Conservation (phyloP, 1,140 invertebrate species). For the Formica exsecta region DNA sequence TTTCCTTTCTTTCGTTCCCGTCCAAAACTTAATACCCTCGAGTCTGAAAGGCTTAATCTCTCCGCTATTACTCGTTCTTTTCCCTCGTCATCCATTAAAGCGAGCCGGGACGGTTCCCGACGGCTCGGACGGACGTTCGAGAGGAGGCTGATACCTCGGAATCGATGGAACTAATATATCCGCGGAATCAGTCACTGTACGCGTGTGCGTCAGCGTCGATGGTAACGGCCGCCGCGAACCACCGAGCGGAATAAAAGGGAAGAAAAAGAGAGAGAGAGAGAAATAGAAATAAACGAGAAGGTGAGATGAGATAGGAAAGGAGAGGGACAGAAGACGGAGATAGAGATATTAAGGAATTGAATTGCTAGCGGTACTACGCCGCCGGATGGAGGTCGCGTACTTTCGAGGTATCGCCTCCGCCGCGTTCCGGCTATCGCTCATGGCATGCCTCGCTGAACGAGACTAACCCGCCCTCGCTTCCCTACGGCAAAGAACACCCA, state of each 20-base stretch:
- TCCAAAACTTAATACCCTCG: slow-evolving; percentile 74
- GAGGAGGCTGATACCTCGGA: slow-evolving; percentile 69
- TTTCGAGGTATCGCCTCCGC: slow-evolving; percentile 69
- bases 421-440: slow-evolving; percentile 75
- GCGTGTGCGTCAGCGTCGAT: slow-evolving; percentile 37
- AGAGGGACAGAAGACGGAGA: slow-evolving; percentile 39
- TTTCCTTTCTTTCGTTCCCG: slow-evolving; percentile 40
- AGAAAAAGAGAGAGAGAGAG: background rate
- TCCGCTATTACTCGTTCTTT: slow-evolving; percentile 70
- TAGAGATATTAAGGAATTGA: slow-evolving; percentile 78
- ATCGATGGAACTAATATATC: slow-evolving; percentile 80
- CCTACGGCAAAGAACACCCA: slow-evolving; percentile 66
- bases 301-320: slow-evolving; percentile 34
- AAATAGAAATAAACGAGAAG: background rate
- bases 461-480: slow-evolving; percentile 36
- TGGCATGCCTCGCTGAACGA: slow-evolving; percentile 79
- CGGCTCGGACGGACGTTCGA: slow-evolving; percentile 59
- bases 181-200: slow-evolving; percentile 74
- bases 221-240: slow-evolving; percentile 67
- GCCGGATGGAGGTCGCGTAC: slow-evolving; percentile 46
- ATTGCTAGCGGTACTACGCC: slow-evolving; percentile 53
- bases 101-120: slow-evolving; percentile 49
- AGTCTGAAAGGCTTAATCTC: slow-evolving; percentile 73
- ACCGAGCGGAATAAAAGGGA: background rate
- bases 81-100: slow-evolving; percentile 71